Evolutionary conservation across 2,113 vertebrate genomes (phyloP), one percentile per base, ranked within the genome.

Genomic region (Chloroceryle aenea): DNA sequence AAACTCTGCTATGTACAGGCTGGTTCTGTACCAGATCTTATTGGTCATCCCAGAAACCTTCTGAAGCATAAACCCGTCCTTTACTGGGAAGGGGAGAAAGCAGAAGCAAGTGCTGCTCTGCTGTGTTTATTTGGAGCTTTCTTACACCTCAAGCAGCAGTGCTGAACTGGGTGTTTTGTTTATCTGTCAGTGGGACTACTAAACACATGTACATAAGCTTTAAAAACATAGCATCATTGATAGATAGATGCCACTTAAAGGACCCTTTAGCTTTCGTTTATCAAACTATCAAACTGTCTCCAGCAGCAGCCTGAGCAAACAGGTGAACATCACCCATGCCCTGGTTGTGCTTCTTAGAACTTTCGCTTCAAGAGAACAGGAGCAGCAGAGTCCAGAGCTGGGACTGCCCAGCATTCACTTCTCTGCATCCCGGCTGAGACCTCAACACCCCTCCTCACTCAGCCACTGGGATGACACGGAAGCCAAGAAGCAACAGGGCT

Each of bases 301-400:
- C 50, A 50, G 50, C 58, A 76, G 59, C 32, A 80, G 40, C 5
- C 29, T 36, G 80, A 72, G 38, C 43, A 61, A 78, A 72, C 2
- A 67, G 12, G 19, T 38, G 30, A 85, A 26, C 9, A 4, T 7
- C 29, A 52, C 36, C 27, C 21, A 3, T 12, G 17, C 7, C 7
- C 55, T 2, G 2, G 12, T 12, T 45, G 36, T 21, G 14, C n/a
- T 40, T 36, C 32, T 45, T 0, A 0, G 53, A 87, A 61, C 6
- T 61, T 72, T 38, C 13, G 17, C 45, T 75, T 10, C 4, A 12
- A 29, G 50, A 42, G 27, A 52, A 32, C 7, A 9, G 23, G 17
- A 66, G 36, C 4, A 0, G 42, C 18, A 26, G 58, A 63, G 29
- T 36, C 62, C 26, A 18, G 36, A 58, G 47, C 34, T 29, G 19